A percentile compares a stretch with the other conserved stretches of the same genome.
These are phyloP conservation scores for Alcedo atthis DNA, from an alignment of 2,797 vertebrate genomes.

Conservation along the genomic window DNA sequence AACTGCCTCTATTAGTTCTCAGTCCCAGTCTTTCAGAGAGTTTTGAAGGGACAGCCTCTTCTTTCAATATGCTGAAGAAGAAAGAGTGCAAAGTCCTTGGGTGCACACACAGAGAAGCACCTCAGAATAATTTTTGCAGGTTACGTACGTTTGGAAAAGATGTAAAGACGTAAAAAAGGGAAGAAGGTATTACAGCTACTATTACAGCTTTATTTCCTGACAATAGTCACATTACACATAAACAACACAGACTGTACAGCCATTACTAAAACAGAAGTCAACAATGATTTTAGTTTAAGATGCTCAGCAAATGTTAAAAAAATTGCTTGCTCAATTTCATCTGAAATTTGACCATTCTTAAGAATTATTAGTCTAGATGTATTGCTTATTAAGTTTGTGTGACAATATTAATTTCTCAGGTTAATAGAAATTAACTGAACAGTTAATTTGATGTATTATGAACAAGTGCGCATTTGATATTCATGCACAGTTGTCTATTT, in stretches of 20 bases:
- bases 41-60: not conserved
- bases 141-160: not conserved
- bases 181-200: not conserved
- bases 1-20: not conserved
- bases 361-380: not conserved
- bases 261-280: not conserved
- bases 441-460: slow-evolving; percentile 54
- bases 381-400: not conserved
- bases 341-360: not conserved
- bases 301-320: not conserved
- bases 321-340: not conserved
- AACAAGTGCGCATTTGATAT: slow-evolving; percentile 63
- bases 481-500: slow-evolving; percentile 59
- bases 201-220: not conserved
- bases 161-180: not conserved
- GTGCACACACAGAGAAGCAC: not conserved
- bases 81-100: not conserved
- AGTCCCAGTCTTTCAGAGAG: not conserved
- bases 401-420: slow-evolving; percentile 55
- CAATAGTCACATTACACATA: not conserved
- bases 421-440: slow-evolving; percentile 60
- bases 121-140: not conserved
- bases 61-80: not conserved
- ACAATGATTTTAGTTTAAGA: not conserved
- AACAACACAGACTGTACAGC: not conserved